These are phyloP conservation scores for Coracias cyanogaster DNA, from an alignment of 2,797 vertebrate species.

Conservation along the genomic window DNA sequence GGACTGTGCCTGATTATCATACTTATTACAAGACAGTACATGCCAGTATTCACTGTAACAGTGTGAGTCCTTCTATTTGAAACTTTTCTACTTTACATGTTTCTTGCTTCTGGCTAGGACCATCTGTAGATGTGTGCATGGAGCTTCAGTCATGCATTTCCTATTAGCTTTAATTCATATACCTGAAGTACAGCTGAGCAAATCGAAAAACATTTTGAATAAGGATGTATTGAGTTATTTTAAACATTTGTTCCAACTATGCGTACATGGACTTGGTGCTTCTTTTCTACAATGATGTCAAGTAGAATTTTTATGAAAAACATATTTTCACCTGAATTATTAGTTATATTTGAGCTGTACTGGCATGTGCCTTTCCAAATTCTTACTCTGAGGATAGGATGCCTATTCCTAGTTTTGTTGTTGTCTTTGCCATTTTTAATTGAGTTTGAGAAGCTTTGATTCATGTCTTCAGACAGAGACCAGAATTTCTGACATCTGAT, in stretches of 20 bases:
- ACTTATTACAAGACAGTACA: not conserved
- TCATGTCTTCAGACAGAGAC: not conserved
- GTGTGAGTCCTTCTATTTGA: not conserved
- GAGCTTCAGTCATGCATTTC: slow-evolving; percentile 2
- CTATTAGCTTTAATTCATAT: not conserved
- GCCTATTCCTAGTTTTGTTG: not conserved
- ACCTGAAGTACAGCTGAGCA: not conserved
- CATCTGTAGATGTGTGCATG: not conserved
- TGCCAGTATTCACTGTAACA: not conserved
- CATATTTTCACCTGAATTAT: not conserved
- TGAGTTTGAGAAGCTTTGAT: not conserved
- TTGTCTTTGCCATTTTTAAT: not conserved
- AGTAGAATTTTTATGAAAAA: not conserved
- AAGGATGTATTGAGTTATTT: not conserved
- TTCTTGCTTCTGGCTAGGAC: not conserved
- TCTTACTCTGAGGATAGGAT: not conserved
- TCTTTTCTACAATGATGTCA: not conserved
- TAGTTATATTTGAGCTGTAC: not conserved
- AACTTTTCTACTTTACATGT: not conserved
- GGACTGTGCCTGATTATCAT: not conserved
- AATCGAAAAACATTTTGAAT: not conserved
- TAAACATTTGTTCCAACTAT: not conserved
- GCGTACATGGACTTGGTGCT: not conserved
- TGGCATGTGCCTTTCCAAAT: not conserved
- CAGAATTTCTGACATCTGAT: not conserved